Base-by-base conservation (phyloP, 1,140 invertebrate genomes). In the Saccostrea glomerata region DNA sequence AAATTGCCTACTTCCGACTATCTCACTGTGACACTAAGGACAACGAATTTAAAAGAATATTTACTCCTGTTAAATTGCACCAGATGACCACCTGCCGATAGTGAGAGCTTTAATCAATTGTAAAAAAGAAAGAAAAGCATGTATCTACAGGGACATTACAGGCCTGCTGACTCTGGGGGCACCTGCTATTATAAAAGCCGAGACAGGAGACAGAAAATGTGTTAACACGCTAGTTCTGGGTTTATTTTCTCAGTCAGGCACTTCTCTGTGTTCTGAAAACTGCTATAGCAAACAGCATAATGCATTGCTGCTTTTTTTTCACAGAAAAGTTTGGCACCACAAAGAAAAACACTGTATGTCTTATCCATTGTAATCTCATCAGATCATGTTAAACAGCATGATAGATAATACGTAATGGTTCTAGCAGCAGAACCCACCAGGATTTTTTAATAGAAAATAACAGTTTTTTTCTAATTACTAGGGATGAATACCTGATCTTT, bases 1-100 rank as follows among this genome's bases (percentile, higher is more conserved):
- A 77, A 77, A 77, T 77, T 77, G 70, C 25, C 70, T 30, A 77
- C 30, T 77, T 77, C 70, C 70, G 23, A 77, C 70, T 30, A 77
- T 36, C 70, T 30, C 15, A n/a, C 30, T 36, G 9, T 77, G 70
- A 77, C 30, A 77, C 30, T 77, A 12, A 77, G 70, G 23, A 25
- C 25, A 77, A 23, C 30, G 70, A 77, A 77, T 63, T 63, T 77
- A 40, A 15, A 77, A 77, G 11, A 13, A 77, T 36, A 17, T 77
- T 77, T 77, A 15, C 25, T 77, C 70, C 30, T 77, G 70, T 25
- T 36, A 77, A 77, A 77, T 77, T 77, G 70, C 70, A 77, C 70
- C 70, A 77, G 30, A 77, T 77, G 70, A 77, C 70, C 70, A 77
- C 70, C 70, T 77, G 70, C 70, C 15, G 70, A 77, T 30, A 15